Percentiles rank a stretch among this genome's conserved stretches.
These are phyloP conservation scores for Baccha elongata DNA, from an alignment of 2,888 invertebrate genomes.

Conservation along the genomic window DNA sequence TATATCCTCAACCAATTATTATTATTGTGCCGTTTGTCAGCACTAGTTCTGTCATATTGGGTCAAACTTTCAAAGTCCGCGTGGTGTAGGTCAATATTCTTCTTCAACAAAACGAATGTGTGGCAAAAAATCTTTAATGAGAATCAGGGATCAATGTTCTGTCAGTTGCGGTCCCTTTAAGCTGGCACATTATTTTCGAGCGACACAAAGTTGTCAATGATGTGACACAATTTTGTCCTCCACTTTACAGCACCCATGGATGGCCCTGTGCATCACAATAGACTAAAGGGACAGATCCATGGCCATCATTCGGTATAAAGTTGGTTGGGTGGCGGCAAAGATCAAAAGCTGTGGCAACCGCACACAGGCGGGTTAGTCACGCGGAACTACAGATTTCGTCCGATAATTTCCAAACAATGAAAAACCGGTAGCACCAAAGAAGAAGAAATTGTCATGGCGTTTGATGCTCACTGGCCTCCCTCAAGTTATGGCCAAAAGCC, in stretches of 20 bases:
- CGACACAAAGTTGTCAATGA: conserved; percentile 55
- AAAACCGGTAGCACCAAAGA: conserved; percentile 59
- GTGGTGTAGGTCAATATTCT: conserved; percentile 59
- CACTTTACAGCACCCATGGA: conserved; percentile 33
- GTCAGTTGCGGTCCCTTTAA: conserved; percentile 60
- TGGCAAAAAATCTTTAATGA: conserved; percentile 48
- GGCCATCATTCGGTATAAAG: not conserved
- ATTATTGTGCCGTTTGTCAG: conserved; percentile 48
- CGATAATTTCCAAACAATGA: conserved; percentile 67
- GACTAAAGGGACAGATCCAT: conserved; percentile 19
- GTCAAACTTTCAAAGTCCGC: conserved; percentile 41
- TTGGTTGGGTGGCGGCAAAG: conserved; percentile 43
- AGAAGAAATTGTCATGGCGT: conserved; percentile 30
- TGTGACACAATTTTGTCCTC: conserved; percentile 67
- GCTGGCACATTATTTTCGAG: conserved; percentile 20
- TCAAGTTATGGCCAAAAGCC: conserved; percentile 44
- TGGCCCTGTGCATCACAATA: conserved; percentile 41
- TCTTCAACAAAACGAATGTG: conserved; percentile 8
- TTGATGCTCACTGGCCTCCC: conserved; percentile 63
- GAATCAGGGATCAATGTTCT: conserved; percentile 30
- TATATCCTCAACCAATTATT: conserved; percentile 46
- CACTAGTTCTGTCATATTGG: conserved; percentile 67
- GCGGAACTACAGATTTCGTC: conserved; percentile 67
- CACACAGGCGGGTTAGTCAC: conserved; percentile 49
- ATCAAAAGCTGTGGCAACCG: conserved; percentile 41